phyloP scores from a whole-genome alignment of 1,140 invertebrate species.

The Drosophila yakuba region DNA sequence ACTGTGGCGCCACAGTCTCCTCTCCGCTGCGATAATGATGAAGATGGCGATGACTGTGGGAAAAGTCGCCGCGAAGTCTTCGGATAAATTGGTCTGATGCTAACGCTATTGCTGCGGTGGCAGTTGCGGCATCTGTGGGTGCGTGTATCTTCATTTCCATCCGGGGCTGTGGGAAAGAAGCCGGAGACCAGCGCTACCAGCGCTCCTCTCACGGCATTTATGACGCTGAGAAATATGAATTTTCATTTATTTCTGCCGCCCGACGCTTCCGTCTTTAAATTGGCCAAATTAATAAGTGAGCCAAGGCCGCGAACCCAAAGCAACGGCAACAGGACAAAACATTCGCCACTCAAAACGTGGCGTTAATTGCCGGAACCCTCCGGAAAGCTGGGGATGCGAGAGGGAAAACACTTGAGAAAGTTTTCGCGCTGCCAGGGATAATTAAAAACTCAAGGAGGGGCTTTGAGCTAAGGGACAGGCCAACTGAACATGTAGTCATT shows the following conservation, averaged over 20 bases:
- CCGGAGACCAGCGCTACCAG: background rate
- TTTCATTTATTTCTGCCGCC: conserved; percentile 72
- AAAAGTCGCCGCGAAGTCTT: conserved; percentile 43
- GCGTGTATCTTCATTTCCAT: conserved; percentile 51
- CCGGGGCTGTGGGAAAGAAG: conserved; percentile 57
- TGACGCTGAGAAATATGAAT: conserved; percentile 45
- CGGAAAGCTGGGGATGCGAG: conserved; percentile 36
- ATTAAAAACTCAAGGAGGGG: conserved; percentile 47
- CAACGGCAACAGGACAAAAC: conserved; percentile 44
- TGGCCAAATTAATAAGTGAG: conserved; percentile 72
- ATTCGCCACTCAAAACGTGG: conserved; percentile 47
- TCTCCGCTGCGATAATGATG: conserved; percentile 6
- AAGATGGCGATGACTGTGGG: conserved; percentile 41
- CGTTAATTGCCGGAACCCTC: conserved; percentile 70
- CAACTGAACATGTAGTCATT: conserved; percentile 10
- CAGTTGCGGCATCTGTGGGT: conserved; percentile 55
- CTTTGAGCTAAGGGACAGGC: background rate
- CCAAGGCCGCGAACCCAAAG: conserved; percentile 37
- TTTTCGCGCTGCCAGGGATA: conserved; percentile 53
- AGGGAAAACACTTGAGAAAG: conserved; percentile 60
- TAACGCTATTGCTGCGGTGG: conserved; percentile 6
- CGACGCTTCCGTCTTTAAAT: conserved; percentile 66
- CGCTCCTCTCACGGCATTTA: conserved; percentile 7
- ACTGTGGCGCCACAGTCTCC: conserved; percentile 50
- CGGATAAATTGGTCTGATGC: conserved; percentile 9